phyloP scores from a whole-genome alignment of 1,140 invertebrate species.

The Drosophila sproati region DNA sequence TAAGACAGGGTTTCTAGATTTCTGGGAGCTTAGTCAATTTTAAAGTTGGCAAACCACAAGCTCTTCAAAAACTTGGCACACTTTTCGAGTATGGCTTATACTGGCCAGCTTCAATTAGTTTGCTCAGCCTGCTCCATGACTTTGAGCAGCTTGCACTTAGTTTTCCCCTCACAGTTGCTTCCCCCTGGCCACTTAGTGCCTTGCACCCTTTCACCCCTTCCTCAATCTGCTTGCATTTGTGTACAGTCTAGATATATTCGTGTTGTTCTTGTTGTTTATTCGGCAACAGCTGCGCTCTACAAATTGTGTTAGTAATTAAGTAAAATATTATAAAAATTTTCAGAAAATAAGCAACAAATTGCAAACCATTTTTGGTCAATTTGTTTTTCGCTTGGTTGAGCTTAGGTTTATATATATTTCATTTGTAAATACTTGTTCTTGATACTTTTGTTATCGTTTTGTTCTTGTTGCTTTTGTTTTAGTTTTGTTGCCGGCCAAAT shows the following conservation, averaged over 20 bases:
- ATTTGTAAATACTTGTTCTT: slow-evolving; percentile 18
- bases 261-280: slow-evolving; percentile 42
- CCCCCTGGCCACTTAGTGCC: slow-evolving; percentile 16
- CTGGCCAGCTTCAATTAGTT: slow-evolving; percentile 33
- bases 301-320: slow-evolving; percentile 77
- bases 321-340: slow-evolving; percentile 74
- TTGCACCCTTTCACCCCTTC: neutral
- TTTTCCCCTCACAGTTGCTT: neutral
- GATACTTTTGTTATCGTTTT: slow-evolving; percentile 23
- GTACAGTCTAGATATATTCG: slow-evolving; percentile 69
- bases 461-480: slow-evolving; percentile 13
- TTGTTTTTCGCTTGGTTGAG: slow-evolving; percentile 37
- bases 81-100: slow-evolving; percentile 14
- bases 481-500: slow-evolving; percentile 20
- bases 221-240: slow-evolving; percentile 31
- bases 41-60: slow-evolving; percentile 60
- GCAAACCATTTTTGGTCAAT: slow-evolving; percentile 67
- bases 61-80: slow-evolving; percentile 38
- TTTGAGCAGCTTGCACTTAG: slow-evolving; percentile 19
- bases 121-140: slow-evolving; percentile 24
- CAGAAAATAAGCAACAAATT: slow-evolving; percentile 60
- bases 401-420: slow-evolving; percentile 48
- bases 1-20: slow-evolving; percentile 26
- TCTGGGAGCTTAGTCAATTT: slow-evolving; percentile 53
- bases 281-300: slow-evolving; percentile 60